Base-by-base conservation (phyloP, 2,888 invertebrate species). In the Tenthredo scrophulariae region DNA sequence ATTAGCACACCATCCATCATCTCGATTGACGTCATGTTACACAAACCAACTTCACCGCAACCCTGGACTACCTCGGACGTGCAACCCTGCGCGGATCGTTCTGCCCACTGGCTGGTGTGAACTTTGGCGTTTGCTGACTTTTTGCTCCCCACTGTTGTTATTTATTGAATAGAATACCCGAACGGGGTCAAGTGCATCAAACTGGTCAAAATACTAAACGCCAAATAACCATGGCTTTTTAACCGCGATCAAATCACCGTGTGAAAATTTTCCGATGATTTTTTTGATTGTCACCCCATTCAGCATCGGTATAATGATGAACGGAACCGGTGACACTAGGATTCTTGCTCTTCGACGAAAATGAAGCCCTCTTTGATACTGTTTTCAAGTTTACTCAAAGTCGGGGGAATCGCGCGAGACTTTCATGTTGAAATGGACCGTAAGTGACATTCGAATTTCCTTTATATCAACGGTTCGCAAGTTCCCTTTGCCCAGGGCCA, bases 1-100 rank as follows among this genome's bases (percentile, higher is more conserved):
- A 91, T 91, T 91, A 91, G 90, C 88, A 88, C 87, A 87, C 89
- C 90, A 91, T 91, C 91, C 89, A 91, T 91, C 91, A 91, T 90
- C 88, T 87, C 72, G 86, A 84, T 88, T 89, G 90, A 90, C 89
- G 87, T 87, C 85, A 83, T 86, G 87, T 90, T 89, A 90, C 89
- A 62, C 80, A 65, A 62, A 80, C 80, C 40, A 80, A 80, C 62
- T 80, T 80, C 40, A 62, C 80, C 80, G 3, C 80, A 43, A 62
- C 37, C 40, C 62, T 9, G 33, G 26, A 2, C 58, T 84, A 85
- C 83, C 86, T 75, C 86, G 84, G 82, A 88, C 87, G 86, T 86
- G 82, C 86, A 54, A 33, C 77, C 29, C 18, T n/a, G n/a, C n/a
- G 5, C 50, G 40, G 22, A 22, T 54, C 54, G 46, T 33, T 77